Percentiles rank a stretch among this genome's conserved stretches.
Evolutionary conservation across 2,888 invertebrate genomes (phyloP).

Genomic region (Rosalia funebris): DNA sequence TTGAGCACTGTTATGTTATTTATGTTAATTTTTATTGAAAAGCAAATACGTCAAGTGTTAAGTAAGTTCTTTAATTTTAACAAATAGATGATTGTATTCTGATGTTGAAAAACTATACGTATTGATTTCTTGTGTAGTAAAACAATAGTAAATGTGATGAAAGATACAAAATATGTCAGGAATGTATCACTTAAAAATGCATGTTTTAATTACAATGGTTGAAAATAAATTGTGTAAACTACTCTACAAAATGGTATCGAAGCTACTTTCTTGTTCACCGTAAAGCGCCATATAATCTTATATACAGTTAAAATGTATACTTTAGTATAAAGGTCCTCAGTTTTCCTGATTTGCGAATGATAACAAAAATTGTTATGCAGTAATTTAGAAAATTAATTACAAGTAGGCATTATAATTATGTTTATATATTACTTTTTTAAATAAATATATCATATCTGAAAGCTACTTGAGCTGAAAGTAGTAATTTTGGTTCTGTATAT

Average conservation of each 20-base stretch:
- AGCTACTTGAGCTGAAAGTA: constrained; percentile 59
- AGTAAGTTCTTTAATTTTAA: constrained; percentile 43
- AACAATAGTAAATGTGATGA: constrained; percentile 32
- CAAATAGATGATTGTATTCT: constrained; percentile 51
- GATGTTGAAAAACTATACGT: constrained; percentile 28
- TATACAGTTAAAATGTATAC: constrained; percentile 56
- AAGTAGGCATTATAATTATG: constrained; percentile 43
- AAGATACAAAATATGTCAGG: constrained; percentile 48
- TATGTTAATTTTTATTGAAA: constrained; percentile 45
- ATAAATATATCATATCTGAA: constrained; percentile 42
- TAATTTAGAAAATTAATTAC: constrained; percentile 38
- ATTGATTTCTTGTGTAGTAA: constrained; percentile 29
- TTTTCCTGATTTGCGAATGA: constrained; percentile 50
- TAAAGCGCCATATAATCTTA: constrained; percentile 59
- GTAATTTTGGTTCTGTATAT: constrained; percentile 56
- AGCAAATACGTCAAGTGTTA: constrained; percentile 48
- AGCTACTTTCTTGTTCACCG: constrained; percentile 53
- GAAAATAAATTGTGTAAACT: constrained; percentile 45
- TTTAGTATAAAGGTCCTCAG: constrained; percentile 50
- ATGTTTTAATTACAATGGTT: constrained; percentile 45
- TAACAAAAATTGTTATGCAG: constrained; percentile 34
- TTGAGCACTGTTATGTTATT: constrained; percentile 43
- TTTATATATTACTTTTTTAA: constrained; percentile 18
- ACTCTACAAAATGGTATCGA: constrained; percentile 54
- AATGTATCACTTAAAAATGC: constrained; percentile 57